phyloP scores from a whole-genome alignment of 2,113 vertebrate species.

The Chloroceryle aenea region DNA sequence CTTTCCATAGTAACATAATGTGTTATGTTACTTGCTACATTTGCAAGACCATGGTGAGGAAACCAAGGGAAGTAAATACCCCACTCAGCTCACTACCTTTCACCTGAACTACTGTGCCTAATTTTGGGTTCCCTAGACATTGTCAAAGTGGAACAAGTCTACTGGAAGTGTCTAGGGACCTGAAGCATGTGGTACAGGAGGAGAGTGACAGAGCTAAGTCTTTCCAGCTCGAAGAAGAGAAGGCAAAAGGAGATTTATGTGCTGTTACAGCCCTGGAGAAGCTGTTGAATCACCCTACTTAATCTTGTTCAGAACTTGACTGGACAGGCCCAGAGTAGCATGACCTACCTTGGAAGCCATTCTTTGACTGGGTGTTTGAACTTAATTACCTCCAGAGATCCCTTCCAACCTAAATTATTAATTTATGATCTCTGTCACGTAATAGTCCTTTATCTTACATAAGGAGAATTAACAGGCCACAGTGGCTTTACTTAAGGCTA shows the following conservation, averaged over 20 bases:
- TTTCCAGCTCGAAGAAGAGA: neutral
- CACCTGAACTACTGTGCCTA: neutral
- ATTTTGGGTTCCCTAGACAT: neutral
- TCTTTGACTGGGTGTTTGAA: neutral
- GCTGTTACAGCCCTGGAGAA: neutral
- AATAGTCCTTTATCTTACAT: neutral
- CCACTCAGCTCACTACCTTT: neutral
- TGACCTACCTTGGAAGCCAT: neutral
- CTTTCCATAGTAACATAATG: neutral
- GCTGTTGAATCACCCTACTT: neutral
- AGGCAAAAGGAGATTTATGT: neutral
- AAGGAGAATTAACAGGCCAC: neutral
- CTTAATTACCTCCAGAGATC: neutral
- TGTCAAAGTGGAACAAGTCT: neutral
- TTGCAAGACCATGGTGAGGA: neutral
- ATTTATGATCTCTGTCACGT: neutral
- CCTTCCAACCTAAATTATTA: neutral
- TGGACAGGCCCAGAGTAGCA: neutral
- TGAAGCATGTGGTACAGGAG: neutral
- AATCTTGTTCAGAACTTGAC: neutral
- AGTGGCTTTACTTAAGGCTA: neutral
- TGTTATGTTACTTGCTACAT: neutral
- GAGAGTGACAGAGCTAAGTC: neutral
- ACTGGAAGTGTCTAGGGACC: neutral
- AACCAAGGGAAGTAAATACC: neutral